Percentiles rank a stretch among this genome's conserved stretches.
Conservation (phyloP, 2,888 invertebrate species). For the Apodemia mormo region DNA sequence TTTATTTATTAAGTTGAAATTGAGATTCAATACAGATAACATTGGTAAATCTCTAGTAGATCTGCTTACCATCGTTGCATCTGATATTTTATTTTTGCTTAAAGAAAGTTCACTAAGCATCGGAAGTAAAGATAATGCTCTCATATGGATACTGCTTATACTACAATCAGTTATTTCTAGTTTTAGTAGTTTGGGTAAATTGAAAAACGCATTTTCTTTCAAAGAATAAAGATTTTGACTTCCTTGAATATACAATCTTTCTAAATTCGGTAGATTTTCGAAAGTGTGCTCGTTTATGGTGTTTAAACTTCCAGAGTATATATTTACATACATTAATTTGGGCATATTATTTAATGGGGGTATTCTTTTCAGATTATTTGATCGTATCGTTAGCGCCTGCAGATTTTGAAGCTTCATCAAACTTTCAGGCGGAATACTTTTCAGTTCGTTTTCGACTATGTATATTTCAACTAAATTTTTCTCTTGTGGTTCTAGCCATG, state of each 20-base stretch:
- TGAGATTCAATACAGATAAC: slow-evolving; percentile 86
- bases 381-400: slow-evolving; percentile 92
- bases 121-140: slow-evolving; percentile 88
- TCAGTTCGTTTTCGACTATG: slow-evolving; percentile 90
- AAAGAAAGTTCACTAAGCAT: slow-evolving; percentile 86
- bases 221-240: slow-evolving; percentile 85
- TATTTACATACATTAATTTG: slow-evolving; percentile 87
- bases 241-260: slow-evolving; percentile 88
- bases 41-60: slow-evolving; percentile 88
- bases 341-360: slow-evolving; percentile 87
- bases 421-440: slow-evolving; percentile 90
- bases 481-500: slow-evolving; percentile 91
- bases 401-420: slow-evolving; percentile 87
- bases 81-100: slow-evolving; percentile 86
- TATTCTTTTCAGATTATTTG: slow-evolving; percentile 87
- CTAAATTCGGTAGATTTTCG: slow-evolving; percentile 86
- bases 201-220: slow-evolving; percentile 88
- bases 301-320: slow-evolving; percentile 85
- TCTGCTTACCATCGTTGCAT: slow-evolving; percentile 91
- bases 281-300: slow-evolving; percentile 87
- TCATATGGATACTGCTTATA: slow-evolving; percentile 88
- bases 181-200: slow-evolving; percentile 84
- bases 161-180: slow-evolving; percentile 90
- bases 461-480: slow-evolving; percentile 90
- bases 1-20: slow-evolving; percentile 86